A percentile compares a stretch with the other conserved stretches of the same genome.
phyloP scores from a whole-genome alignment of 2,888 invertebrate genomes.

The Cremastinae sp. region DNA sequence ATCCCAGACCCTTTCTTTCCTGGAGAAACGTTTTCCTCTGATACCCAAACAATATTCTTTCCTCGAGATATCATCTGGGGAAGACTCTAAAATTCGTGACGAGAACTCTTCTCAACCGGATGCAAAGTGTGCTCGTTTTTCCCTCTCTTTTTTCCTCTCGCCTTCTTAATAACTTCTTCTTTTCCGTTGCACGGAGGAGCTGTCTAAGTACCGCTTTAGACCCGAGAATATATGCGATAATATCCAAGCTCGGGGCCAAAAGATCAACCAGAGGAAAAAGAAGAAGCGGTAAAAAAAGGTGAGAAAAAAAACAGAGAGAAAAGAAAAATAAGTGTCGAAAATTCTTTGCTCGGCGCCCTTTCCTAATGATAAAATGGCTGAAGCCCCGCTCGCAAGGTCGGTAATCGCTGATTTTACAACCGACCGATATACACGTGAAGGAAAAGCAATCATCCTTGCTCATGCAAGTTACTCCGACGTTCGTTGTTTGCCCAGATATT shows the following conservation, averaged over 20 bases:
- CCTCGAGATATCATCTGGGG: background rate
- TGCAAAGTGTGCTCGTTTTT: slow-evolving; percentile 29
- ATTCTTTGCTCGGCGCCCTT: slow-evolving; percentile 40
- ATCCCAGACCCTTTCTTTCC: background rate
- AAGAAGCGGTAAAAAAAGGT: slow-evolving; percentile 1
- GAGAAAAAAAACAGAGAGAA: slow-evolving; percentile 29
- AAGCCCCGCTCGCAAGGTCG: slow-evolving; percentile 46
- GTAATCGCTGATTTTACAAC: slow-evolving; percentile 58
- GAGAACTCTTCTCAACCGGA: slow-evolving; percentile 11
- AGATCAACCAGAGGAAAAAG: slow-evolving; percentile 43
- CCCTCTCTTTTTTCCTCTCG: slow-evolving; percentile 14
- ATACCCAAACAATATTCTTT: slow-evolving; percentile 41
- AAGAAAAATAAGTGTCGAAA: slow-evolving; percentile 34
- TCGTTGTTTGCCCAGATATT: slow-evolving; percentile 30
- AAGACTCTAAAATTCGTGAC: slow-evolving; percentile 47
- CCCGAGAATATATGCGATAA: slow-evolving; percentile 48
- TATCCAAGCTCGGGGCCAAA: slow-evolving; percentile 34
- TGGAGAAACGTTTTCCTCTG: background rate
- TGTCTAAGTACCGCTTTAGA: slow-evolving; percentile 19
- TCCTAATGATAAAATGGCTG: slow-evolving; percentile 31
- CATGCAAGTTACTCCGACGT: slow-evolving; percentile 4
- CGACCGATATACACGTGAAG: slow-evolving; percentile 30
- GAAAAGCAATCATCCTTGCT: slow-evolving; percentile 9
- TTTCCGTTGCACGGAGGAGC: slow-evolving; percentile 2
- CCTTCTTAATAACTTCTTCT: slow-evolving; percentile 27